phyloP scores from a whole-genome alignment of 37 sponge, comb jelly and placozoan genomes.

The Aplysina aerophoba region DNA sequence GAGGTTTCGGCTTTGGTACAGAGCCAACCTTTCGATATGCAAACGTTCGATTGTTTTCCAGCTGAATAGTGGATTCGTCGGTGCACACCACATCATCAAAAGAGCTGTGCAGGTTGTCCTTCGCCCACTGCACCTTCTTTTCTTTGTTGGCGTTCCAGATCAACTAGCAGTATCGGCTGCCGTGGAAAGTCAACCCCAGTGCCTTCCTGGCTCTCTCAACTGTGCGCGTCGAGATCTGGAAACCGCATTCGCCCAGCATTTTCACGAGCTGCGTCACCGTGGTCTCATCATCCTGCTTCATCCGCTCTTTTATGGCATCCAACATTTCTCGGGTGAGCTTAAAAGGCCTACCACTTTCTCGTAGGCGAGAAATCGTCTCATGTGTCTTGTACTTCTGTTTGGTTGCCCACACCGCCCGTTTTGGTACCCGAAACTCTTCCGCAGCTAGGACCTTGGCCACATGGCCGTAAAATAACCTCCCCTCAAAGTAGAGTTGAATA shows the following conservation, averaged over 20 bases:
- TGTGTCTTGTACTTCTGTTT: background rate
- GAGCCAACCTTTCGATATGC: no score
- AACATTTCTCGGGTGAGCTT: background rate
- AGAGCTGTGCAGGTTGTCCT: no score
- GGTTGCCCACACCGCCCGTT: background rate
- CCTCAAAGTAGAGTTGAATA: no score
- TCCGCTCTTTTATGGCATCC: background rate
- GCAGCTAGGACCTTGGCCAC: no score
- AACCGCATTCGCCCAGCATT: background rate
- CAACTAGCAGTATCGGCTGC: constrained; percentile 33
- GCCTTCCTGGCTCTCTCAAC: background rate
- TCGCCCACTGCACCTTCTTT: background rate
- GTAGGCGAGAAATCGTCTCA: background rate
- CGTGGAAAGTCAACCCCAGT: constrained; percentile 46
- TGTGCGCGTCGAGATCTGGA: constrained; percentile 4
- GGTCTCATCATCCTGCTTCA: constrained; percentile 46
- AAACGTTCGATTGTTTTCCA: no score
- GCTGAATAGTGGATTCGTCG: no score
- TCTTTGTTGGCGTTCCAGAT: constrained; percentile 34
- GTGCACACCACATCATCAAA: no score
- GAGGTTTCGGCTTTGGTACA: no score
- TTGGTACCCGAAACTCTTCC: no score
- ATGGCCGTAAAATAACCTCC: no score
- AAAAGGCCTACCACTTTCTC: background rate
- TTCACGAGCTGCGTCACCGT: constrained; percentile 5